These are phyloP conservation scores for Cirrhinus mrigala DNA, from an alignment of 2,797 vertebrate genomes.

Conservation along the genomic window DNA sequence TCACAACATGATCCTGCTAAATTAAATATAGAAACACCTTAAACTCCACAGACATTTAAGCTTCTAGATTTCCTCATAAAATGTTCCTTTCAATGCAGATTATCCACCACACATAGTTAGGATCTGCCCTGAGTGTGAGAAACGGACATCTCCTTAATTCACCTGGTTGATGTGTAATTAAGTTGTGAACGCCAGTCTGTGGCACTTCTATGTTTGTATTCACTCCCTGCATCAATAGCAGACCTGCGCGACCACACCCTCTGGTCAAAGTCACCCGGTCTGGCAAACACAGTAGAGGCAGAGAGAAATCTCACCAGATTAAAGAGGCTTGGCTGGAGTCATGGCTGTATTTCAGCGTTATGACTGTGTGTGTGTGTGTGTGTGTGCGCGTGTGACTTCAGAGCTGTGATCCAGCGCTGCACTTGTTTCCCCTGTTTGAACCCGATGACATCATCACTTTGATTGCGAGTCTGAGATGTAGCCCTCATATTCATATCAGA, in stretches of 20 bases:
- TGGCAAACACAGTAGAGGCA: conserved; percentile 31
- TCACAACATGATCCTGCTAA: neutral
- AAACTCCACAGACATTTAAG: neutral
- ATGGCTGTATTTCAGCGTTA: conserved; percentile 24
- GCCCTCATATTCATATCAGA: neutral
- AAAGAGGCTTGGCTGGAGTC: conserved; percentile 36
- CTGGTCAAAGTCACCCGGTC: conserved; percentile 73
- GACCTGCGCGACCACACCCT: conserved; percentile 71
- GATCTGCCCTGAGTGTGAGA: conserved; percentile 18
- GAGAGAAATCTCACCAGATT: conserved; percentile 49
- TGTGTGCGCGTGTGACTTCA: conserved; percentile 45
- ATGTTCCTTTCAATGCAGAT: neutral
- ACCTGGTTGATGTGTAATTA: conserved; percentile 55
- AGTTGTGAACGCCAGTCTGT: conserved; percentile 63
- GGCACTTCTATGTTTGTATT: conserved; percentile 57
- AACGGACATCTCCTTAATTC: conserved; percentile 57
- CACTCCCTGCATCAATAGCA: conserved; percentile 55
- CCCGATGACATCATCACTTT: conserved; percentile 67
- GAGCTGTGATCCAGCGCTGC: conserved; percentile 41
- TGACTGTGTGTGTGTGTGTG: conserved; percentile 18
- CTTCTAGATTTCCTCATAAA: neutral
- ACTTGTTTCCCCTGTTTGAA: conserved; percentile 62
- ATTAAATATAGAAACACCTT: neutral
- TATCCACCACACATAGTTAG: neutral
- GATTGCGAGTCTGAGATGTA: conserved; percentile 50